phyloP scores from a whole-genome alignment of 2,113 vertebrate species.

The Pachyramphus minor region DNA sequence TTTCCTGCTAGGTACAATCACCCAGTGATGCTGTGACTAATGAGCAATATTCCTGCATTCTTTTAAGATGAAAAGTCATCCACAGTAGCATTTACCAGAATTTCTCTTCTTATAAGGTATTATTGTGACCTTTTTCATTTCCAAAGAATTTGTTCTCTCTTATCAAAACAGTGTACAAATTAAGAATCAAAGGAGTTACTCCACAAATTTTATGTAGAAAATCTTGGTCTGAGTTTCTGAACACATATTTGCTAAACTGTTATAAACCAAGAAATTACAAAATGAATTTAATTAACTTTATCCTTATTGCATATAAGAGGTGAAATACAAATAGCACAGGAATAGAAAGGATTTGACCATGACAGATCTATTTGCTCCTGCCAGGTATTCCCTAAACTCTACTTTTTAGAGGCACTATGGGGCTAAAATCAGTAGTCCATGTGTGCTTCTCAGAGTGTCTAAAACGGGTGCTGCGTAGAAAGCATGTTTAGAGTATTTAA shows the following conservation, averaged over 20 bases:
- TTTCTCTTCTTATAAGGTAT: not conserved
- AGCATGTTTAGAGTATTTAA: not conserved
- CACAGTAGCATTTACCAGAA: not conserved
- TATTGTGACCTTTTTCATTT: not conserved
- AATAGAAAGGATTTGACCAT: not conserved
- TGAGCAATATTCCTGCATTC: not conserved
- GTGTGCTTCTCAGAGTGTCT: not conserved
- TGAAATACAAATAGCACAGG: not conserved
- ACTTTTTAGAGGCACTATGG: not conserved
- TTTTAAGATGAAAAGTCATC: not conserved
- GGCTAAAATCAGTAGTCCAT: not conserved
- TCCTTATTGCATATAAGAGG: not conserved
- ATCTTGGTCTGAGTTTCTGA: not conserved
- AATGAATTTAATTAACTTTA: not conserved
- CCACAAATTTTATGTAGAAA: not conserved
- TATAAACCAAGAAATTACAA: not conserved
- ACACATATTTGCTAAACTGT: not conserved
- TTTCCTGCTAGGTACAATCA: conserved; percentile 25
- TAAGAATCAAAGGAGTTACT: not conserved
- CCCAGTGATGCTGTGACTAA: not conserved
- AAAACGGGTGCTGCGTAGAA: not conserved
- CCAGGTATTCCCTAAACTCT: not conserved
- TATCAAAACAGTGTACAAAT: not conserved
- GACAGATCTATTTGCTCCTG: not conserved
- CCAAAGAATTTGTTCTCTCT: not conserved